phyloP scores from a whole-genome alignment of 1,140 invertebrate species.

The Cephus cinctus region DNA sequence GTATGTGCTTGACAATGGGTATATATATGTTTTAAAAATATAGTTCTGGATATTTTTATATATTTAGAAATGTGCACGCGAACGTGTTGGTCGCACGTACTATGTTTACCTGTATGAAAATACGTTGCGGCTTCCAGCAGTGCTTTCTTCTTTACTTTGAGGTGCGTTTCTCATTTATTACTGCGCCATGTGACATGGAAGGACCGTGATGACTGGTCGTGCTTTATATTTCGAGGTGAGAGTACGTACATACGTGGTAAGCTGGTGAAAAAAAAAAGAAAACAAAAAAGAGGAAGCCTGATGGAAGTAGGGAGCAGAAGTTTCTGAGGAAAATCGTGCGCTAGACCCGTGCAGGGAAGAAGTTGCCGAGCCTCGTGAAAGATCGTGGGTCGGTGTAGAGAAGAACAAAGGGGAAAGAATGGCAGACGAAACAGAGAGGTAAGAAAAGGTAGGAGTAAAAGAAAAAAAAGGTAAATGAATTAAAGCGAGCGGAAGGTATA shows the following conservation, averaged over 20 bases:
- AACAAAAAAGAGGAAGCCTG: conserved; percentile 12
- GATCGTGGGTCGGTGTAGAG: background rate
- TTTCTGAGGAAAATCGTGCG: conserved; percentile 5
- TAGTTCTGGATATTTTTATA: background rate
- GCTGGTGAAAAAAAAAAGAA: conserved; percentile 10
- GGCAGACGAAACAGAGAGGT: background rate
- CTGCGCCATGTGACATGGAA: no score
- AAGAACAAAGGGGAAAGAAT: conserved; percentile 11
- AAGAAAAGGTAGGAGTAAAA: conserved; percentile 1
- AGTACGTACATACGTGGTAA: background rate
- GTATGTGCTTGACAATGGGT: background rate
- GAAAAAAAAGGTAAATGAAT: no score
- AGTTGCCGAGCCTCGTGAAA: no score
- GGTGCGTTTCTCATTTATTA: conserved; percentile 47
- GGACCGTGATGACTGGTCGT: background rate
- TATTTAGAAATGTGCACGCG: background rate
- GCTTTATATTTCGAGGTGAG: background rate
- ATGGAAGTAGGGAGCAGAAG: conserved; percentile 11
- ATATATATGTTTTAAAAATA: background rate
- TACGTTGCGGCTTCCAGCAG: no score
- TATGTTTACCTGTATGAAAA: no score
- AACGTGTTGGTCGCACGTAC: background rate
- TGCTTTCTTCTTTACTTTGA: conserved; percentile 37
- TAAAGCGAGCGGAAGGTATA: no score
- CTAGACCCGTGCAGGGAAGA: background rate